phyloP scores from a whole-genome alignment of 2,888 invertebrate genomes.

The Petrolisthes cinctipes region DNA sequence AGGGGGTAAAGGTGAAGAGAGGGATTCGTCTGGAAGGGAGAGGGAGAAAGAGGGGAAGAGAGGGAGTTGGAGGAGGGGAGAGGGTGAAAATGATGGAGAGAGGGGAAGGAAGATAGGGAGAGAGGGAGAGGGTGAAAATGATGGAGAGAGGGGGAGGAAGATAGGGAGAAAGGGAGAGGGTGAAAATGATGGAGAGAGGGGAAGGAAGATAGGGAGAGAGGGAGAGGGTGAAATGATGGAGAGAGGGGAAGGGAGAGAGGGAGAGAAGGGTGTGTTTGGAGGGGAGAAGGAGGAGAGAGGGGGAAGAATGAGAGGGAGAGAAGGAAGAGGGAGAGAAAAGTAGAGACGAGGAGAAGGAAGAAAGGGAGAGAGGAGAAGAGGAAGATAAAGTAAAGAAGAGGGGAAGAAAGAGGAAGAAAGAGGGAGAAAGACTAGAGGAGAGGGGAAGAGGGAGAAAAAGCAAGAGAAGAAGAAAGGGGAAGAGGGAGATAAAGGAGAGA shows the following conservation, averaged over 20 bases:
- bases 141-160: too few species aligned
- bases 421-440: too few species aligned
- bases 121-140: not conserved
- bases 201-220: not conserved
- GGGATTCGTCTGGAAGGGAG: not conserved
- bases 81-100: not conserved
- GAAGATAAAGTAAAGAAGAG: not conserved
- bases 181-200: not conserved
- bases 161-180: not conserved
- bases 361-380: not conserved
- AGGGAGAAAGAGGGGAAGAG: not conserved
- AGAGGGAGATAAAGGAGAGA: not conserved
- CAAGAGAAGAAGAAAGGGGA: not conserved
- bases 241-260: not conserved
- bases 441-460: not conserved
- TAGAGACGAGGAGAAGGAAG: too few species aligned
- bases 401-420: not conserved
- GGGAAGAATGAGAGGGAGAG: not conserved
- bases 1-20: not conserved
- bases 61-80: not conserved
- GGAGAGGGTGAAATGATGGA: not conserved
- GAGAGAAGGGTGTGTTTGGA: not conserved
- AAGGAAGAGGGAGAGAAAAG: not conserved
- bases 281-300: not conserved
- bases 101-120: conserved; percentile 1